phyloP scores from a whole-genome alignment of 64 coral and sea anemone species.

The Cladopsammia gracilis region DNA sequence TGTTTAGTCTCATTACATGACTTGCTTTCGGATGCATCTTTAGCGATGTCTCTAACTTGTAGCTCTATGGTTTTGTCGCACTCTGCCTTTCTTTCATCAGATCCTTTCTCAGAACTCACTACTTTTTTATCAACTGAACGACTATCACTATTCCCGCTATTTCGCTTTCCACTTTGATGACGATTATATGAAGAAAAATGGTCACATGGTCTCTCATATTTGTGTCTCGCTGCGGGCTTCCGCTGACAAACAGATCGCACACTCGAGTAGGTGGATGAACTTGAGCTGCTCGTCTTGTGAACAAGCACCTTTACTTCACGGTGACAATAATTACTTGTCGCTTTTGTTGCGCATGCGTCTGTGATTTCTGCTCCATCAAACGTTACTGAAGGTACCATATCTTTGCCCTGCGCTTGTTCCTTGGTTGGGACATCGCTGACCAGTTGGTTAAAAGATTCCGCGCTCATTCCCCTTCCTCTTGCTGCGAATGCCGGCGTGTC shows the following conservation, averaged over 20 bases:
- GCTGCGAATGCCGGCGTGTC: neutral
- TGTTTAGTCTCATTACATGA: neutral
- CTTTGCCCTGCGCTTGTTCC: neutral
- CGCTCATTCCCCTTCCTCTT: neutral
- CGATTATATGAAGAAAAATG: neutral
- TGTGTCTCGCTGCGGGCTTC: neutral
- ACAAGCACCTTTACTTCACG: constrained; percentile 42
- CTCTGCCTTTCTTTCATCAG: neutral
- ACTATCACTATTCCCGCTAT: neutral
- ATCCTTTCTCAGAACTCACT: neutral
- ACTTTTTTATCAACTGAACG: neutral
- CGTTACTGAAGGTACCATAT: constrained; percentile 3
- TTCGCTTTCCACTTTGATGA: neutral
- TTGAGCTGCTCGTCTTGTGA: constrained; percentile 19
- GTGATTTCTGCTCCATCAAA: constrained; percentile 22
- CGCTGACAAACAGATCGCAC: constrained; percentile 22
- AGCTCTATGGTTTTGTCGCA: neutral
- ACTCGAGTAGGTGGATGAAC: constrained; percentile 30
- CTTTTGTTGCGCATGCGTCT: neutral
- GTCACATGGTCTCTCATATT: neutral
- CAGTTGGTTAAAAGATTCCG: neutral
- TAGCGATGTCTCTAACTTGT: neutral
- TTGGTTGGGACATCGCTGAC: neutral
- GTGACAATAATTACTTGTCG: neutral
- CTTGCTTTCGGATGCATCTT: neutral